These are phyloP conservation scores for Callyntrura sp. DNA, from an alignment of 2,888 invertebrate genomes.

Conservation along the genomic window DNA sequence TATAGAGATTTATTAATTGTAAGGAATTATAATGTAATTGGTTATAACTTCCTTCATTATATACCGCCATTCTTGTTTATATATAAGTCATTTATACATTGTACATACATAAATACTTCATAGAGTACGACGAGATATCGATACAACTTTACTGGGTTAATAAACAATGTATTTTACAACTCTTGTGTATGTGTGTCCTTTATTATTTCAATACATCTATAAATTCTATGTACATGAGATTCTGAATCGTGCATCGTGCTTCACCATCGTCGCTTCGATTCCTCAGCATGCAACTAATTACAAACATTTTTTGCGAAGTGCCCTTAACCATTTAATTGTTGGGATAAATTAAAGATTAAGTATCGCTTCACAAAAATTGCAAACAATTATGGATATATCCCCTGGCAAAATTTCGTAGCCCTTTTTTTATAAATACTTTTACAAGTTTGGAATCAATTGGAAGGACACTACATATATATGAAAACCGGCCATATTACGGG, in stretches of 20 bases:
- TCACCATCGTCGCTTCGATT: neutral
- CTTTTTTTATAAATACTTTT: no score
- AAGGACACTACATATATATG: no score
- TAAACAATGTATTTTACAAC: conserved; percentile 41
- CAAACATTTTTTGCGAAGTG: no score
- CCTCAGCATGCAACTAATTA: neutral
- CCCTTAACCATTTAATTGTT: no score
- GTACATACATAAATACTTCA: neutral
- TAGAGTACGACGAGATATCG: no score
- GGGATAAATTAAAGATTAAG: no score
- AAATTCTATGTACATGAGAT: conserved; percentile 25
- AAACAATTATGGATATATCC: no score
- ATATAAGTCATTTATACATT: neutral
- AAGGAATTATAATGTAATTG: conserved; percentile 24
- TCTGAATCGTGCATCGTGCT: neutral
- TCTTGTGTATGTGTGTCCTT: neutral
- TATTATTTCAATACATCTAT: neutral
- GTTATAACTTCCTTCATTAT: neutral
- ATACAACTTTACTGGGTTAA: neutral
- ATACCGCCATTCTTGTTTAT: no score
- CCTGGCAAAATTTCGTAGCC: no score
- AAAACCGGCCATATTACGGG: no score
- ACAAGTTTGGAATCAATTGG: no score
- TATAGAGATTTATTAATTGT: conserved; percentile 18
- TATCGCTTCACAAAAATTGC: no score